Evolutionary conservation across 1,140 invertebrate species (phyloP).

Genomic region (Plodia interpunctella): DNA sequence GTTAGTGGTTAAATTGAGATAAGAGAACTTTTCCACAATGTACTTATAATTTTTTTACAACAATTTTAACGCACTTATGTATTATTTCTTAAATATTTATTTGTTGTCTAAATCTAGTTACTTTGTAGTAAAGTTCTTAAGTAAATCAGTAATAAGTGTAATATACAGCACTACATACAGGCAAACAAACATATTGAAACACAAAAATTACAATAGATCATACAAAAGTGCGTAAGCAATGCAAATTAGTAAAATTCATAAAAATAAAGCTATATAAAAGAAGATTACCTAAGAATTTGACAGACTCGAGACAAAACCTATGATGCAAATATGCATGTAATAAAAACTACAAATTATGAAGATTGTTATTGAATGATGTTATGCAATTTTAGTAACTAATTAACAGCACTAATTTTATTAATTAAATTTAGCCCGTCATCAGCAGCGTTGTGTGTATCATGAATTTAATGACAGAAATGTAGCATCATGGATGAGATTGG

Average conservation of each 20-base stretch:
- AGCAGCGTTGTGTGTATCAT: slow-evolving; percentile 32
- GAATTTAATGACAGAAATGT: slow-evolving; percentile 25
- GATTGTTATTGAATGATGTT: slow-evolving; percentile 13
- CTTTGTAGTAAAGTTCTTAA: background rate
- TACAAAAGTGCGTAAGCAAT: slow-evolving; percentile 53
- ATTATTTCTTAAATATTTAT: too few relatives aligned
- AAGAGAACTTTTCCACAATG: background rate
- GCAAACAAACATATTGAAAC: slow-evolving; percentile 29
- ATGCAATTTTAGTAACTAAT: slow-evolving; percentile 20
- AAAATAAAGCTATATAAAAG: slow-evolving; percentile 18
- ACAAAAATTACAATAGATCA: slow-evolving; percentile 21
- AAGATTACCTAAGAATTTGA: background rate
- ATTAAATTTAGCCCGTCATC: slow-evolving; percentile 45
- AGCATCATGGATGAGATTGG: slow-evolving; percentile 27
- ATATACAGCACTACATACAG: slow-evolving; percentile 21
- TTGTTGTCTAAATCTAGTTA: background rate
- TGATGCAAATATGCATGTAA: slow-evolving; percentile 7
- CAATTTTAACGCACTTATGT: too few relatives aligned
- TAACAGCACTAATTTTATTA: slow-evolving; percentile 18
- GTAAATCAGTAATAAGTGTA: background rate
- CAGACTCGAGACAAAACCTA: slow-evolving; percentile 3
- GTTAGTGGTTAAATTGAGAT: background rate
- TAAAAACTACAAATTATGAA: slow-evolving; percentile 14
- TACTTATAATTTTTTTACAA: too few relatives aligned
- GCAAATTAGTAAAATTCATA: slow-evolving; percentile 44